phyloP scores from a whole-genome alignment of 1,140 invertebrate species.

The Epicauta chinensis region DNA sequence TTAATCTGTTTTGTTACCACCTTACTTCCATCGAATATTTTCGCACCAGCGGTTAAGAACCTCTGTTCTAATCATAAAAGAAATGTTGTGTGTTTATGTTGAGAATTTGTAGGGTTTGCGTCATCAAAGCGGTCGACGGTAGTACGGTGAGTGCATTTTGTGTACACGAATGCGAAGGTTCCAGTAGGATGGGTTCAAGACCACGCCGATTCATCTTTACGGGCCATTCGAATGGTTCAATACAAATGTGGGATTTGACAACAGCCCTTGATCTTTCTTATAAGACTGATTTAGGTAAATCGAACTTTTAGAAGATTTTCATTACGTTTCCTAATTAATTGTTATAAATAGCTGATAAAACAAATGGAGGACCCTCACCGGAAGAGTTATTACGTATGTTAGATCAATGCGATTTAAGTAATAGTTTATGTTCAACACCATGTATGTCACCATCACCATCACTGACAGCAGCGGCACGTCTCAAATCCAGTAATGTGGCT shows the following conservation, averaged over 20 bases:
- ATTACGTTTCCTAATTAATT: not conserved
- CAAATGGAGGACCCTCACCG: constrained; percentile 78
- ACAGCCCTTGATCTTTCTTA: constrained; percentile 81
- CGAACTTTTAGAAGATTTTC: not conserved
- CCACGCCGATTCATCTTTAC: constrained; percentile 90
- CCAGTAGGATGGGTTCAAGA: constrained; percentile 83
- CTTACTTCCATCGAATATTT: too few relatives aligned
- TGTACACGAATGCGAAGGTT: constrained; percentile 95
- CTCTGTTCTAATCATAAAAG: too few relatives aligned
- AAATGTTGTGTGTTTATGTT: too few relatives aligned
- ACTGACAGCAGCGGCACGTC: constrained; percentile 52
- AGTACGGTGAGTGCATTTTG: constrained; percentile 94
- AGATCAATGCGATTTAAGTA: constrained; percentile 89
- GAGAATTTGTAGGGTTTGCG: constrained; percentile 77
- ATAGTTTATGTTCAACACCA: constrained; percentile 75
- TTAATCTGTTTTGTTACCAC: too few relatives aligned
- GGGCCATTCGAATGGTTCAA: constrained; percentile 88
- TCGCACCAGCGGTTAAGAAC: too few relatives aligned
- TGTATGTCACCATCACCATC: constrained; percentile 77
- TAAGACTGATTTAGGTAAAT: constrained; percentile 57
- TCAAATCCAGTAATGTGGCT: constrained; percentile 68
- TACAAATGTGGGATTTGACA: constrained; percentile 98
- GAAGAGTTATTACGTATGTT: constrained; percentile 83
- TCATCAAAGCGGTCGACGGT: constrained; percentile 89
- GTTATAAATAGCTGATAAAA: constrained; percentile 39